Base-by-base conservation (phyloP, 2,888 invertebrate genomes). In the Agelastica alni region DNA sequence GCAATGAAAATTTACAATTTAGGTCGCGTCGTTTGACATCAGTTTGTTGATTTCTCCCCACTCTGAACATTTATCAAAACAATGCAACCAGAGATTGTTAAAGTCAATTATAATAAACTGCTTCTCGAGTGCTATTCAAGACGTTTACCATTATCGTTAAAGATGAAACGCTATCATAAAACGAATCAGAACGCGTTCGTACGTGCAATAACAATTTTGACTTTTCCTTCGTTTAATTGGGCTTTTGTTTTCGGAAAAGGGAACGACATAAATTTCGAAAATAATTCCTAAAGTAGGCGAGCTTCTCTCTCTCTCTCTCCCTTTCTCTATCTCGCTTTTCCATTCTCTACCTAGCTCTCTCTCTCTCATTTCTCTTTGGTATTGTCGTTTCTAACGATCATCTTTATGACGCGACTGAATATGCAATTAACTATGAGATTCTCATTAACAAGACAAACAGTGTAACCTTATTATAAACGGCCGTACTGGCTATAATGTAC, bases 371-470 rank as follows among this genome's bases (percentile, higher is more conserved):
- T n/a, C 51, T 20, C 48, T 45, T 55, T 44, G 39, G 58, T 56
- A 61, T 66, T 60, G 58, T 62, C 60, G 61, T 63, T n/a, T 59
- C 55, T 70, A 70, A 72, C 70, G 70, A 70, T 70, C 68, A 71
- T 69, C 71, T 71, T 72, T 71, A 70, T 69, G 67, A 67, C 68
- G 63, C 66, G 57, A 61, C 64, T 68, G 69, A 71, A 70, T 70
- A 68, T 65, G 69, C 71, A 72, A 71, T 72, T 71, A 71, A 67
- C 70, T 67, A 66, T 67, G 65, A 66, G 64, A 64, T 57, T 67
- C 70, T 71, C 71, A 69, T 72, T 70, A 70, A 62, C 60, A 54
- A 60, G 64, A 65, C 67, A 66, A 68, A 70, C 63, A 62, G 28
- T 49, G 12, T 39, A 49, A 49, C 49, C 41, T 49, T 49, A 48